Evolutionary conservation across 1,140 invertebrate genomes (phyloP).

Genomic region (Drosophila pachea): DNA sequence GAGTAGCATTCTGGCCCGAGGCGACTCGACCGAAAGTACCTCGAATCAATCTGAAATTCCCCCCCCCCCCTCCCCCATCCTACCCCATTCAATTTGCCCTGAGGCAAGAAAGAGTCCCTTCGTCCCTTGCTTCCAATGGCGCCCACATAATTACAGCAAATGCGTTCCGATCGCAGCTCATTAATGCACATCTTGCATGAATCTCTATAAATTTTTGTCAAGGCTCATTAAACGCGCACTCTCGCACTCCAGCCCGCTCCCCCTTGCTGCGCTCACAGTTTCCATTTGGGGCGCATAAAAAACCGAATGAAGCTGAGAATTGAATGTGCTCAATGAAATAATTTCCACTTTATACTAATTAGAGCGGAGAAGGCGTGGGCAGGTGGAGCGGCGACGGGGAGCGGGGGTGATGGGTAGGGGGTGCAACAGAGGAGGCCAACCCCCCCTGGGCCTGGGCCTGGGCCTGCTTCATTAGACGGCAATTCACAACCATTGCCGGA

Average conservation of each 20-base stretch:
- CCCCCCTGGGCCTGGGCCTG: too few species aligned
- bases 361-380: constrained; percentile 30
- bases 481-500: constrained; percentile 71
- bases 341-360: constrained; percentile 76
- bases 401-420: too few species aligned
- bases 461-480: constrained; percentile 71
- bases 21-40: too few species aligned
- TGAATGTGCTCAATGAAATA: constrained; percentile 67
- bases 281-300: too few species aligned
- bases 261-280: too few species aligned
- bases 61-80: too few species aligned
- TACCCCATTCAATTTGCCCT: constrained; percentile 19
- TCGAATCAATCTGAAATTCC: too few species aligned
- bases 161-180: too few species aligned
- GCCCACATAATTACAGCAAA: neutral
- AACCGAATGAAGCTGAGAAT: constrained; percentile 17
- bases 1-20: neutral
- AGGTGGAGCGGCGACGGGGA: neutral
- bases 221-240: constrained; percentile 65
- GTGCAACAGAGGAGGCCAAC: too few species aligned
- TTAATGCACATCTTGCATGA: constrained; percentile 48
- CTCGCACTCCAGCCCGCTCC: neutral
- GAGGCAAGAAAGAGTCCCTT: constrained; percentile 10
- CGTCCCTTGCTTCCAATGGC: neutral
- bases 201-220: constrained; percentile 72